phyloP scores from a whole-genome alignment of 2,888 invertebrate species.

The Ethmia dodecea region DNA sequence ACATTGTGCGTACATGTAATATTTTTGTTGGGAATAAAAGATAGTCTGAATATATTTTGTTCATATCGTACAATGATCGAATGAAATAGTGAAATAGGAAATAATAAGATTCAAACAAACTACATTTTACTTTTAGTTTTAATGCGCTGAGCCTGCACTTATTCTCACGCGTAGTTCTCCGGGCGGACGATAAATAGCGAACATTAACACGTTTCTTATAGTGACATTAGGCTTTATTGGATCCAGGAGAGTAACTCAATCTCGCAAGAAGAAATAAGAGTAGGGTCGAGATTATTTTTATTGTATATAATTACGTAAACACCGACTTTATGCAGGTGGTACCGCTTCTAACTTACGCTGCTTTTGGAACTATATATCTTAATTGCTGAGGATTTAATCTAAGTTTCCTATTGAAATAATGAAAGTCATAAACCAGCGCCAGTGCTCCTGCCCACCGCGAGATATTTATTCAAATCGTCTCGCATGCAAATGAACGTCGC shows the following conservation, averaged over 20 bases:
- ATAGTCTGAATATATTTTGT: no score
- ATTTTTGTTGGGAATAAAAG: no score
- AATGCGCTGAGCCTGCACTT: conserved; percentile 27
- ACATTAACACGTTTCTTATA: conserved; percentile 61
- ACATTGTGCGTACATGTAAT: no score
- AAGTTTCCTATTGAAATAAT: conserved; percentile 23
- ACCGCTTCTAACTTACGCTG: background rate
- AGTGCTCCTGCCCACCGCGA: conserved; percentile 28
- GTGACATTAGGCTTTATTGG: conserved; percentile 59
- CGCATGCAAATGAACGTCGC: conserved; percentile 52
- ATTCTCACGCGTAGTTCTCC: conserved; percentile 32
- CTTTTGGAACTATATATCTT: background rate
- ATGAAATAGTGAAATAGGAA: no score
- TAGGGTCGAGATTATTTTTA: conserved; percentile 37
- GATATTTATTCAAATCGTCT: conserved; percentile 44
- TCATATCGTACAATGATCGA: no score
- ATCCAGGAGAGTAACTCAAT: conserved; percentile 50
- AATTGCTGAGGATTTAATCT: conserved; percentile 16
- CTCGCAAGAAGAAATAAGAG: conserved; percentile 37
- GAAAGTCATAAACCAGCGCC: conserved; percentile 36
- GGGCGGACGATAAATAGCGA: conserved; percentile 48
- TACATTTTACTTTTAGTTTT: conserved; percentile 5
- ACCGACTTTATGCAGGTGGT: conserved; percentile 5
- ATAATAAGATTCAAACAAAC: background rate
- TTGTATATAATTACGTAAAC: conserved; percentile 23